These are phyloP conservation scores for Semicossyphus pulcher DNA, from an alignment of 2,113 vertebrate species.

Conservation along the genomic window DNA sequence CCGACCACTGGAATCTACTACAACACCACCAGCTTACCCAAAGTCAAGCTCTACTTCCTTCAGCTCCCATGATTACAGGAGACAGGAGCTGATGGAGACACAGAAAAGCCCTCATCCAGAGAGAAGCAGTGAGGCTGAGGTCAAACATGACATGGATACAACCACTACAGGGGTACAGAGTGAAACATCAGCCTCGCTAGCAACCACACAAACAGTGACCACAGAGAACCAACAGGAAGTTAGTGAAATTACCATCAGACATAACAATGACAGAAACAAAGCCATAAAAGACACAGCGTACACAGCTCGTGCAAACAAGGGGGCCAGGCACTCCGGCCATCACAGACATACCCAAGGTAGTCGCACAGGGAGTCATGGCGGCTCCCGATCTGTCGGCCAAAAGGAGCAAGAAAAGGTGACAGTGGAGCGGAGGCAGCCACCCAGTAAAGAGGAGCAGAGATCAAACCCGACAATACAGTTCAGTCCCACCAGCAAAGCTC, in stretches of 20 bases:
- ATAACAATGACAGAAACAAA: constrained; percentile 42
- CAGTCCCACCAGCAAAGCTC: constrained; percentile 76
- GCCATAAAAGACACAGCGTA: constrained; percentile 28
- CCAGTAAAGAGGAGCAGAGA: constrained; percentile 27
- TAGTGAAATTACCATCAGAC: constrained; percentile 33
- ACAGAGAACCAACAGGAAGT: constrained; percentile 48
- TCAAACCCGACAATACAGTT: constrained; percentile 68
- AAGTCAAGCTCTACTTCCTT: constrained; percentile 48
- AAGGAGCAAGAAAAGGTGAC: constrained; percentile 28
- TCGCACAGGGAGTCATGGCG: neutral
- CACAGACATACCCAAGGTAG: constrained; percentile 37
- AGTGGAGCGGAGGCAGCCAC: neutral
- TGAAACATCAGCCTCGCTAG: constrained; percentile 39
- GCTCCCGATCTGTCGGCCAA: neutral
- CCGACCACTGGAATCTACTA: constrained; percentile 56
- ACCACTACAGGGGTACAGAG: constrained; percentile 33
- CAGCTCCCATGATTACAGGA: constrained; percentile 51
- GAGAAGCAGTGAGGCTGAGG: constrained; percentile 41
- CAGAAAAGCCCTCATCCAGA: constrained; percentile 43
- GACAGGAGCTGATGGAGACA: constrained; percentile 58
- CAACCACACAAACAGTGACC: constrained; percentile 45
- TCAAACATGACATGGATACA: constrained; percentile 23
- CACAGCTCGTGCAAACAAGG: constrained; percentile 20
- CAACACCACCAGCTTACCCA: constrained; percentile 28
- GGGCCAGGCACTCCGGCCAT: constrained; percentile 8